Base-by-base conservation (phyloP, 2,888 invertebrate genomes). In the Tyria jacobaeae region DNA sequence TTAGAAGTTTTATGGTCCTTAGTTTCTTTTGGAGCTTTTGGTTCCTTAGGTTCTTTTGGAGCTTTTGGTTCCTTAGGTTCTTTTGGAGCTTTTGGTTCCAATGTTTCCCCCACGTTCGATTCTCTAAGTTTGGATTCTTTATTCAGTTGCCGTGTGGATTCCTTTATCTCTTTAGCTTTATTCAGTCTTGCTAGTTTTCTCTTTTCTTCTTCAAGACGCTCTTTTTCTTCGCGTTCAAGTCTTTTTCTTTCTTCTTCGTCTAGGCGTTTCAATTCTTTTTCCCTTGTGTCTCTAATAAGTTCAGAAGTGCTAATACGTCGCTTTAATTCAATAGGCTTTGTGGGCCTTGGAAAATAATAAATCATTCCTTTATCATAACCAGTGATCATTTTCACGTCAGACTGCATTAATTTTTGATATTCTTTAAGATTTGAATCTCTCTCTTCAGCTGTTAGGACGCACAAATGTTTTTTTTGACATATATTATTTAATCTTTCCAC, bases 341-440 rank as follows among this genome's bases (percentile, higher is more conserved):
- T 21, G 31, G 21, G 10, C 15, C 21, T 31, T 12, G 54, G 54
- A 31, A 55, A 55, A 21, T 55, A 55, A 41, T 55, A 55, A 31
- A 31, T 14, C 41, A 55, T 44, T 0, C 41, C 44, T 31, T 55
- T 55, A 44, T 44, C 54, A 55, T 31, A 53, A 9, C 53, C 53
- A 27, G 53, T 53, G 27, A 53, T 53, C 0, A 12, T 27, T 39
- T 17, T 17, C 12, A 27, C 39, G 24, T 39, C 17, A n/a, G 53
- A 53, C 39, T 53, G 25, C 53, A 53, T 27, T 53, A 53, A 27
- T 10, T 53, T 53, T 24, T 53, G 53, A 27, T 27, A 53, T 17
- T 27, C 39, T 39, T 39, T 41, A 1, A 53, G n/a, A n/a, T 53
- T 41, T 25, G 39, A 39, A 10, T 53, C 39, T 53, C 53, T 53